Percentiles rank a stretch among this genome's conserved stretches.
Conservation (phyloP, 2,797 vertebrate species). For the Psittacula echo region DNA sequence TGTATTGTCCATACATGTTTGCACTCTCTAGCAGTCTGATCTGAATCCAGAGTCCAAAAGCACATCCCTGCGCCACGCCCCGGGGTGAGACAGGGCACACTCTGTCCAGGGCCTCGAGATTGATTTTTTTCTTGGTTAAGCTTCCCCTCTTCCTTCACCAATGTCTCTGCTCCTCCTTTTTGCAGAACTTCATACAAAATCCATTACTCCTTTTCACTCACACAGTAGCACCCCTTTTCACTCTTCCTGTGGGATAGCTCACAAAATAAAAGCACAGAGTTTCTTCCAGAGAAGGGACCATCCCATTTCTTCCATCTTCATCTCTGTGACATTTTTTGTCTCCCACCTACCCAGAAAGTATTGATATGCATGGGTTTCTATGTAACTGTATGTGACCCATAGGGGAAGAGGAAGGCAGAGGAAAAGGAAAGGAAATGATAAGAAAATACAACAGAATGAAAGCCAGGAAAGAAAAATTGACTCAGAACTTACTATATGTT, state of each 20-base stretch:
- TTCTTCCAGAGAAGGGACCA: background rate
- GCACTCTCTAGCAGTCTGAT: background rate
- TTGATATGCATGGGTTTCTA: background rate
- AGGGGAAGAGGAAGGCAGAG: background rate
- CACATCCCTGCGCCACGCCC: background rate
- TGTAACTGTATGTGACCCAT: background rate
- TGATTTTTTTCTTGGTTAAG: background rate
- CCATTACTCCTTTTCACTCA: background rate
- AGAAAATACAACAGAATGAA: background rate
- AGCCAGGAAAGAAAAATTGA: background rate
- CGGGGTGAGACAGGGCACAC: fast-evolving
- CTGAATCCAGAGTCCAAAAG: background rate
- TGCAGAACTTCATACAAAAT: background rate
- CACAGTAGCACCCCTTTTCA: background rate
- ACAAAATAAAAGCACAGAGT: background rate
- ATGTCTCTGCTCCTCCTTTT: background rate
- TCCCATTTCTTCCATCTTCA: background rate
- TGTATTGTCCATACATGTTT: background rate
- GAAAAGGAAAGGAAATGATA: background rate
- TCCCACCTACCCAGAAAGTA: background rate
- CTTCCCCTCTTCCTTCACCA: background rate
- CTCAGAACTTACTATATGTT: background rate
- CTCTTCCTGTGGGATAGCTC: background rate
- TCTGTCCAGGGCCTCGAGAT: background rate
- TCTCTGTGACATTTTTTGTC: background rate